A percentile compares a stretch with the other conserved stretches of the same genome.
phyloP scores from a whole-genome alignment of 1,140 invertebrate species.

The Diachasmimorpha longicaudata region DNA sequence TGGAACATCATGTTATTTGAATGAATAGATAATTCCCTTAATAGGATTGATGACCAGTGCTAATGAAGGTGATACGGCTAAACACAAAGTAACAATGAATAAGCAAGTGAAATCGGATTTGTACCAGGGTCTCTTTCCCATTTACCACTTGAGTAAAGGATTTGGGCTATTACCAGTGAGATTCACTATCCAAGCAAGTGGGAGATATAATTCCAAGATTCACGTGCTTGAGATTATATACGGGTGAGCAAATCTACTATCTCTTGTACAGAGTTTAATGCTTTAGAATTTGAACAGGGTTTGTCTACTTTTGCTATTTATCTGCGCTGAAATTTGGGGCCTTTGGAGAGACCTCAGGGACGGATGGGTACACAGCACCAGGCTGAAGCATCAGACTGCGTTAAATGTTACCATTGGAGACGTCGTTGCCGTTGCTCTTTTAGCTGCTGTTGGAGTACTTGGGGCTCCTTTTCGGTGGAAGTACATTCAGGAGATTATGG shows the following conservation, averaged over 20 bases:
- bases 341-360: slow-evolving; percentile 52
- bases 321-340: slow-evolving; percentile 45
- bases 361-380: slow-evolving; percentile 56
- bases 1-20: background rate
- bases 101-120: slow-evolving; percentile 41
- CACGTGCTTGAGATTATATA: slow-evolving; percentile 39
- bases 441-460: slow-evolving; percentile 39
- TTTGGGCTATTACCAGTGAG: slow-evolving; percentile 48
- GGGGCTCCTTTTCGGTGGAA: slow-evolving; percentile 49
- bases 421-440: slow-evolving; percentile 45
- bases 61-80: background rate
- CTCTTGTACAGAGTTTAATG: background rate
- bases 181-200: slow-evolving; percentile 32
- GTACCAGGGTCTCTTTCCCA: slow-evolving; percentile 44
- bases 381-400: slow-evolving; percentile 52
- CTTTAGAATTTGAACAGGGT: slow-evolving; percentile 27
- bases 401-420: slow-evolving; percentile 52
- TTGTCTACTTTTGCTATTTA: slow-evolving; percentile 34
- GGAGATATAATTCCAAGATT: slow-evolving; percentile 37
- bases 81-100: slow-evolving; percentile 4
- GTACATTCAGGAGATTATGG: slow-evolving; percentile 42
- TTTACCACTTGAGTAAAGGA: slow-evolving; percentile 48
- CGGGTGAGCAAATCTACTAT: slow-evolving; percentile 37
- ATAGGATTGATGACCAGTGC: slow-evolving; percentile 3
- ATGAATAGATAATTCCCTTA: background rate